Evolutionary conservation across 2,888 invertebrate genomes (phyloP).

Genomic region (Galeopsomyia nigrocyanea): DNA sequence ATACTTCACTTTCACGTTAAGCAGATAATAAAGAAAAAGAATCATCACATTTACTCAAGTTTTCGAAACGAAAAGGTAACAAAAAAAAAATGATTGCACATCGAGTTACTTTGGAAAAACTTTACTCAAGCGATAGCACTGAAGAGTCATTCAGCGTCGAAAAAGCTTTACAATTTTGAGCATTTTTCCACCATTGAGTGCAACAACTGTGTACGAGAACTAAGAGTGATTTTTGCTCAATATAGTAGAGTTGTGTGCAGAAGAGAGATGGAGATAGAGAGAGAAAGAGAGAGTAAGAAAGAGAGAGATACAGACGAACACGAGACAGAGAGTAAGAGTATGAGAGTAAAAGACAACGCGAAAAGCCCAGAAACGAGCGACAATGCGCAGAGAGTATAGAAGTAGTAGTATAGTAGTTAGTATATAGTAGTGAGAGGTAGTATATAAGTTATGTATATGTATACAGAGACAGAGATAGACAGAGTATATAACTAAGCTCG

Average conservation of each 20-base stretch:
- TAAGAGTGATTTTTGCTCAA: constrained; percentile 44
- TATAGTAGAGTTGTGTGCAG: constrained; percentile 14
- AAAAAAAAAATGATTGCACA: not conserved
- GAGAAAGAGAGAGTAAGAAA: constrained; percentile 31
- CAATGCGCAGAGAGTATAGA: constrained; percentile 10
- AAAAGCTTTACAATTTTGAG: constrained; percentile 4
- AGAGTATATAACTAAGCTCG: constrained; percentile 35
- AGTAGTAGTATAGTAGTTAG: constrained; percentile 15
- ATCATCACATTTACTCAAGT: not conserved
- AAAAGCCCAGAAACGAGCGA: constrained; percentile 38
- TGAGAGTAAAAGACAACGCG: constrained; percentile 29
- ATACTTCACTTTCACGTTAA: not conserved
- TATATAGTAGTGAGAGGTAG: not conserved
- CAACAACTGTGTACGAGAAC: constrained; percentile 38
- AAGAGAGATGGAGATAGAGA: constrained; percentile 23
- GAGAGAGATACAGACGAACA: constrained; percentile 36
- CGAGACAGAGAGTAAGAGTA: constrained; percentile 37
- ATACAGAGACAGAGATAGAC: constrained; percentile 26
- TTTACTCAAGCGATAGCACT: constrained; percentile 12
- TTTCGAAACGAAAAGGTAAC: constrained; percentile 5
- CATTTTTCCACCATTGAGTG: constrained; percentile 38
- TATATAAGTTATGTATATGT: constrained; percentile 9
- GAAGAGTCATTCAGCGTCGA: not conserved
- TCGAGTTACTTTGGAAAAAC: constrained; percentile 22
- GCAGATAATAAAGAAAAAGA: not conserved